Evolutionary conservation across 2,888 invertebrate species (phyloP), one percentile per base, ranked within the genome.

Genomic region (Synanthedon tipuliformis): DNA sequence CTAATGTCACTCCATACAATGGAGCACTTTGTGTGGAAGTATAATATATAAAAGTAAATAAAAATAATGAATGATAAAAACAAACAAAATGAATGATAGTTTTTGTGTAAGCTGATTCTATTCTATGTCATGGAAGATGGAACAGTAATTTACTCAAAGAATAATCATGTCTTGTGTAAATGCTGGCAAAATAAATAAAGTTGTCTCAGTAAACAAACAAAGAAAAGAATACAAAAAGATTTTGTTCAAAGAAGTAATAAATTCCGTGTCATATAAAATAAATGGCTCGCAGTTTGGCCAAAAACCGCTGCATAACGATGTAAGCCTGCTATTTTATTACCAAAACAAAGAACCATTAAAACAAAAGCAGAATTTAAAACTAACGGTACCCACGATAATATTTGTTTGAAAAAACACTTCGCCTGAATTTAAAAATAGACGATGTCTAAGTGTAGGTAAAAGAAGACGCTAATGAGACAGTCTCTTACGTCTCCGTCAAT

Each of bases 401-500:
- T 34, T 34, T 34, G 23, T 23, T 5, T 23, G 23, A 12, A n/a
- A 45, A n/a, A 45, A 45, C 4, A n/a, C 45, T 45, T 45, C 45
- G 45, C 8, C 45, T 13, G 45, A 1, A 61, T 58, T 60, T 68
- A 68, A 72, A 82, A 78, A 81, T 75, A 81, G 71, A 73, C 61
- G 60, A 15, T 69, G 70, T 65, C 68, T 76, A 73, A 75, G 65
- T 66, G 66, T 69, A 71, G 62, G 68, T 71, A 74, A 73, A 76
- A 69, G 75, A 71, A 77, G 74, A 75, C 76, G 71, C 73, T 81
- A 81, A 81, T 81, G 76, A 80, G 73, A 75, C 67, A 68, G 34
- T 34, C 34, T 7, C 34, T 34, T 34, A 15, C 15, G 45, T 45
- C 15, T n/a, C 15, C 13, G 45, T 45, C 13, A 45, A 45, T 45